Evolutionary conservation across 2,888 invertebrate genomes (phyloP).

Genomic region (Emmelina monodactyla): DNA sequence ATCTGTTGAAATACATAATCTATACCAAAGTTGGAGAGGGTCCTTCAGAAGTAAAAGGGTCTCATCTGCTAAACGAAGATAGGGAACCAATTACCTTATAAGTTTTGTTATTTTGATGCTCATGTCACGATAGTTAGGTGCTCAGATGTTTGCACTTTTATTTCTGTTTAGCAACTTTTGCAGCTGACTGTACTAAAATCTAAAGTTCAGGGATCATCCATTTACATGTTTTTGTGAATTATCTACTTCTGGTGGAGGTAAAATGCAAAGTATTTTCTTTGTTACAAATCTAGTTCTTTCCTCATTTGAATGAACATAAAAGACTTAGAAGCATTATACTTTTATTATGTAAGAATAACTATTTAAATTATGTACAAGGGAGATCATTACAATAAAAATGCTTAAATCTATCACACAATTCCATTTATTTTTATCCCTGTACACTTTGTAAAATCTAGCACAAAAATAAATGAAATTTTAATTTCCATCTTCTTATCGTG

Average conservation of each 20-base stretch:
- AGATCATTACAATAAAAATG: constrained; percentile 52
- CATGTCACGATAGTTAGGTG: too few relatives aligned
- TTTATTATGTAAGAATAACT: constrained; percentile 1
- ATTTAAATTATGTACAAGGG: constrained; percentile 16
- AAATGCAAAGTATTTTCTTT: too few relatives aligned
- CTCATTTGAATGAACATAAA: too few relatives aligned
- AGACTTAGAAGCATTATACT: too few relatives aligned
- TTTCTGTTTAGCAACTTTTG: too few relatives aligned
- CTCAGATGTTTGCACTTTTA: too few relatives aligned
- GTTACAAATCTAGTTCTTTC: too few relatives aligned
- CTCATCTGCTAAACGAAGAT: constrained; percentile 34
- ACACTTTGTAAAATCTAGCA: constrained; percentile 24
- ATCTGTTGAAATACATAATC: constrained; percentile 81
- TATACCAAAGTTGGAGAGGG: constrained; percentile 85
- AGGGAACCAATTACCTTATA: constrained; percentile 26
- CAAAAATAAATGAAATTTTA: constrained; percentile 58
- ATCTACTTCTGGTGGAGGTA: too few relatives aligned
- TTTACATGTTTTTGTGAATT: too few relatives aligned
- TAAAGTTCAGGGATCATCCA: too few relatives aligned
- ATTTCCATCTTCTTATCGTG: constrained; percentile 66
- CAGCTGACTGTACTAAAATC: too few relatives aligned
- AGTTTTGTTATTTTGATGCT: too few relatives aligned
- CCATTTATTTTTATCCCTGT: constrained; percentile 60
- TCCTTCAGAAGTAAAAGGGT: constrained; percentile 62
- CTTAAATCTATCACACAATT: constrained; percentile 35